These are phyloP conservation scores for Athene noctua DNA, from an alignment of 2,113 vertebrate species.

Conservation along the genomic window DNA sequence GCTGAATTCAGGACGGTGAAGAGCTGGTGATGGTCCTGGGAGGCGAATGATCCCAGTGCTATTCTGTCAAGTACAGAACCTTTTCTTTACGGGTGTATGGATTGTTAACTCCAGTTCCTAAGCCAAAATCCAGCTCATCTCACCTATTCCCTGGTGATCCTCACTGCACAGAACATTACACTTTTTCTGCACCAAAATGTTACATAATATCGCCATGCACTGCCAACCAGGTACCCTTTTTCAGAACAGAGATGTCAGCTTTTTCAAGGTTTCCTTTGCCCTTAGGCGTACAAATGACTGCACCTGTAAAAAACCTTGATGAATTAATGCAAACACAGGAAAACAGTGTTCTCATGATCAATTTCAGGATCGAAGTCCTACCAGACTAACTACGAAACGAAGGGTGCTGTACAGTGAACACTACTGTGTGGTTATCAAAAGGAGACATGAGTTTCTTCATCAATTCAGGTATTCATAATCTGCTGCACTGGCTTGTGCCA, in stretches of 20 bases:
- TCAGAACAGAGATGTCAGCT: not conserved
- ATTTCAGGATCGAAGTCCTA: not conserved
- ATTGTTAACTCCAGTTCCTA: not conserved
- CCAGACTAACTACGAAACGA: not conserved
- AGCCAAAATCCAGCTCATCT: not conserved
- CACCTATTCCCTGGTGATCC: not conserved
- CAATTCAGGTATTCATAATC: not conserved
- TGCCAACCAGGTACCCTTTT: not conserved
- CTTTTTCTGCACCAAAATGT: not conserved
- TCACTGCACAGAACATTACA: not conserved
- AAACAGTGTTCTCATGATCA: not conserved
- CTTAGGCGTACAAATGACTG: not conserved
- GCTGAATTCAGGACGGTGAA: not conserved
- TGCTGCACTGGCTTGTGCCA: not conserved
- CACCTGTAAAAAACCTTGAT: not conserved
- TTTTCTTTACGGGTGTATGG: not conserved
- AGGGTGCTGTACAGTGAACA: rapidly evolving
- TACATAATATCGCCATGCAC: not conserved
- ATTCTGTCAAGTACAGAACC: not conserved
- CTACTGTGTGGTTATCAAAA: not conserved
- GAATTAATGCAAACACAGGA: not conserved
- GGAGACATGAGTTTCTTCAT: not conserved
- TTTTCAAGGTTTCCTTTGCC: not conserved
- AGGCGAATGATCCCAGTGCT: not conserved
- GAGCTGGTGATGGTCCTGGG: not conserved